These are phyloP conservation scores for Ethmia dodecea DNA, from an alignment of 2,888 invertebrate species.

Conservation along the genomic window DNA sequence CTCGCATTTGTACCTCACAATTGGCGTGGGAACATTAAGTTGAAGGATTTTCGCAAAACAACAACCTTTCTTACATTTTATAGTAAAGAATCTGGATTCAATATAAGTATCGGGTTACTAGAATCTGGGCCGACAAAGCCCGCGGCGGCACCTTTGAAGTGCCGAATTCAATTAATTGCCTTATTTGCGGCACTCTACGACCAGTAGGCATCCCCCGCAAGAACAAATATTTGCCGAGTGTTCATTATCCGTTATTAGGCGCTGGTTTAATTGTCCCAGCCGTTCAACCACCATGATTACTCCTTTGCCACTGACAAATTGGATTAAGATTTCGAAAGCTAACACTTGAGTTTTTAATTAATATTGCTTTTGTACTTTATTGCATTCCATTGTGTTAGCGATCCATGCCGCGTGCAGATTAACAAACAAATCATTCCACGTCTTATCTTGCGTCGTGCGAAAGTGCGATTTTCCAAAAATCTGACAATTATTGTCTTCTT, in stretches of 20 bases:
- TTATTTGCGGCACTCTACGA: slow-evolving; percentile 61
- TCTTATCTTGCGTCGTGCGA: too few relatives aligned
- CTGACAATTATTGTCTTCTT: too few relatives aligned
- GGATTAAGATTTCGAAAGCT: slow-evolving; percentile 12
- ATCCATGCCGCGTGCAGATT: too few relatives aligned
- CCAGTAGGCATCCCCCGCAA: slow-evolving; percentile 56
- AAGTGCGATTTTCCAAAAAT: too few relatives aligned
- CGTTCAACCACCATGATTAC: slow-evolving; percentile 21
- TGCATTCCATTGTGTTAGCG: too few relatives aligned
- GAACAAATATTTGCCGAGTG: slow-evolving; percentile 71
- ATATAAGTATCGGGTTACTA: slow-evolving; percentile 62
- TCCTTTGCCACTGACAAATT: slow-evolving; percentile 8
- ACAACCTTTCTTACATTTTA: slow-evolving; percentile 18
- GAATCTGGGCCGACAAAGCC: slow-evolving; percentile 62
- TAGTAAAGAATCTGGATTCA: slow-evolving; percentile 25
- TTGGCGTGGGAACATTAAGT: slow-evolving; percentile 38
- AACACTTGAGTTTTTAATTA: too few relatives aligned
- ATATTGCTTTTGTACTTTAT: too few relatives aligned
- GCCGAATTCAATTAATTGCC: slow-evolving; percentile 77
- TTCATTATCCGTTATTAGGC: slow-evolving; percentile 72
- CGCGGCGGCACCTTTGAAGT: slow-evolving; percentile 63
- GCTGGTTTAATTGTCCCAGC: slow-evolving; percentile 48
- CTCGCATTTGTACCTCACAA: slow-evolving; percentile 18
- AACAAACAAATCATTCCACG: too few relatives aligned
- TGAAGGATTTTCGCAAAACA: slow-evolving; percentile 41